phyloP scores from a whole-genome alignment of 2,113 vertebrate species.

The Lasiurus borealis region DNA sequence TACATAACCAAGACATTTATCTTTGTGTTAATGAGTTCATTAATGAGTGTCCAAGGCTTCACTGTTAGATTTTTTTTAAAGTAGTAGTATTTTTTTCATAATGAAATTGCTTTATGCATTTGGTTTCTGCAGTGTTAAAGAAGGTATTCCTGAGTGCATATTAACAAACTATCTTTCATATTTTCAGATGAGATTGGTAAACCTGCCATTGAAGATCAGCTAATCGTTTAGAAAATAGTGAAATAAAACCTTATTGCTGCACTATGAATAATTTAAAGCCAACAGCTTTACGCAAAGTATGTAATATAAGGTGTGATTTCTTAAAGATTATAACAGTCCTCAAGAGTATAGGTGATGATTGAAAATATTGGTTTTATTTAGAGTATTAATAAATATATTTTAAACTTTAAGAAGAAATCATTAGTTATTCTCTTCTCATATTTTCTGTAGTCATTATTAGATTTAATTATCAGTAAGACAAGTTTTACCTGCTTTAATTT shows the following conservation, averaged over 20 bases:
- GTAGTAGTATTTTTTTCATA: background rate
- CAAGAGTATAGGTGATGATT: background rate
- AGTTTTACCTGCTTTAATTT: conserved; percentile 46
- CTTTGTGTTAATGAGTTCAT: background rate
- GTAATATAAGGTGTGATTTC: conserved; percentile 1
- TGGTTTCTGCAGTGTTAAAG: conserved; percentile 1
- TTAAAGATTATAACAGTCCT: conserved; percentile 19
- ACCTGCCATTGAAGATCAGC: conserved; percentile 3
- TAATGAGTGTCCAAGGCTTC: background rate
- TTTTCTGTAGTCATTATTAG: conserved; percentile 36
- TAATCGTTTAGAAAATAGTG: conserved; percentile 34
- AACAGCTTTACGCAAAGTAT: background rate
- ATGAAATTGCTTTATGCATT: conserved; percentile 27
- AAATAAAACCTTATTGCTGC: conserved; percentile 24
- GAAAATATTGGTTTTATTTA: conserved; percentile 27
- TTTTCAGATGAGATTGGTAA: conserved; percentile 15
- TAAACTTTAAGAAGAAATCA: conserved; percentile 34
- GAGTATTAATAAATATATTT: conserved; percentile 27
- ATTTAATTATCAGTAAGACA: conserved; percentile 36
- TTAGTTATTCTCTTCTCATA: conserved; percentile 13
- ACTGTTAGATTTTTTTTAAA: background rate
- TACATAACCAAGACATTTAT: background rate
- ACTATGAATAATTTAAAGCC: conserved; percentile 18
- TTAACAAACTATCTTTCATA: background rate
- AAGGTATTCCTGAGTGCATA: background rate